Conservation (phyloP, 2,797 vertebrate species). For the Scyliorhinus canicula region DNA sequence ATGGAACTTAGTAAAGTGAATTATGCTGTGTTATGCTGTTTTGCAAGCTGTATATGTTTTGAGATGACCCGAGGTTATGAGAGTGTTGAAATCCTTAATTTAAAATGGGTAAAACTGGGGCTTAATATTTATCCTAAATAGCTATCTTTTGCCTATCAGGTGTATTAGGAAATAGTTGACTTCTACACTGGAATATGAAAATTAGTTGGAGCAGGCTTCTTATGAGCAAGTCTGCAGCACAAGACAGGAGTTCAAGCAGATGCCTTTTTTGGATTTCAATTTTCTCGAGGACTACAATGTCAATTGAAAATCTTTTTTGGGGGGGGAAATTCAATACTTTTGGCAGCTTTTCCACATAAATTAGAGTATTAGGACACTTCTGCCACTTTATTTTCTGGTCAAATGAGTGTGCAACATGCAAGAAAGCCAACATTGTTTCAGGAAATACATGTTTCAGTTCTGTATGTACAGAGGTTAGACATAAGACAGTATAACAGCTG, state of each 20-base stretch:
- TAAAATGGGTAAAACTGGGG: too few species aligned
- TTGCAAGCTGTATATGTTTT: too few species aligned
- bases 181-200: neutral
- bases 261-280: neutral
- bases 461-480: neutral
- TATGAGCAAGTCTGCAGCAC: neutral
- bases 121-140: too few species aligned
- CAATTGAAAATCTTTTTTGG: neutral
- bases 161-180: too few species aligned
- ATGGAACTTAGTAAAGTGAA: too few species aligned
- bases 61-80: too few species aligned
- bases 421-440: neutral
- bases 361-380: neutral
- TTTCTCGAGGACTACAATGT: neutral
- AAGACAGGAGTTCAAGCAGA: neutral
- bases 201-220: neutral
- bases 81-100: too few species aligned
- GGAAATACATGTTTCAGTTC: neutral
- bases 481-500: neutral
- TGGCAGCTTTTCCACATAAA: neutral
- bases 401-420: neutral
- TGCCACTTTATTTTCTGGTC: neutral
- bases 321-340: neutral
- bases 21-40: too few species aligned
- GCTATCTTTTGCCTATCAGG: too few species aligned